phyloP scores from a whole-genome alignment of 2,113 vertebrate genomes.

The Fukomys damarensis region DNA sequence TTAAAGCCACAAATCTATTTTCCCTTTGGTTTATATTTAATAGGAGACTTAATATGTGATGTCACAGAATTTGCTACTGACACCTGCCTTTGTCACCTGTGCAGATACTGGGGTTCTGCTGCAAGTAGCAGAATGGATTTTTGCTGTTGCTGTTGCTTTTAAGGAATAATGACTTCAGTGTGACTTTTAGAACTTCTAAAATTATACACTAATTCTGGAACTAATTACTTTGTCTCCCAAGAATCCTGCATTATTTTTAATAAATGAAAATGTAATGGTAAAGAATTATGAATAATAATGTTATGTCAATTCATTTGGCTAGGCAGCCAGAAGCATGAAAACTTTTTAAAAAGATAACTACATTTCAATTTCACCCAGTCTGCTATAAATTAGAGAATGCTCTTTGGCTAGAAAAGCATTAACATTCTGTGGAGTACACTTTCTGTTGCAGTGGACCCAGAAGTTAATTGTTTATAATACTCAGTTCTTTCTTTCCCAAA shows the following conservation, averaged over 20 bases:
- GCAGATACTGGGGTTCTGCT: background rate
- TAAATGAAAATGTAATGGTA: conserved; percentile 79
- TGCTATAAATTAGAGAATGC: conserved; percentile 62
- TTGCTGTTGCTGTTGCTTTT: background rate
- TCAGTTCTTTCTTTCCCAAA: conserved; percentile 64
- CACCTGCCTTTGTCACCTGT: conserved; percentile 22
- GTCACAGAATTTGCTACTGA: background rate
- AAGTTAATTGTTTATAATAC: conserved; percentile 55
- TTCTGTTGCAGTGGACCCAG: conserved; percentile 46
- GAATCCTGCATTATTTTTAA: conserved; percentile 81
- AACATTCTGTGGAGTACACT: background rate
- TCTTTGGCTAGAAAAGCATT: background rate
- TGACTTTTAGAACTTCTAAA: conserved; percentile 29
- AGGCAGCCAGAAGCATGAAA: conserved; percentile 75
- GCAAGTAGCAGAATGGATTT: background rate
- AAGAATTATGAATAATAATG: conserved; percentile 77
- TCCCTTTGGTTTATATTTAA: conserved; percentile 53
- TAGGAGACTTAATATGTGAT: background rate
- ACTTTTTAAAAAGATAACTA: background rate
- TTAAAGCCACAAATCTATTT: conserved; percentile 39
- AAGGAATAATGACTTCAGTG: background rate
- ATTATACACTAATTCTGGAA: conserved; percentile 46
- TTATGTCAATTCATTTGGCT: conserved; percentile 77
- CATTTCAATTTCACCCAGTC: conserved; percentile 66
- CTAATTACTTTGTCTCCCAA: conserved; percentile 80